These are phyloP conservation scores for Lepisosteus osseus DNA, from an alignment of 2,113 vertebrate species.

Conservation along the genomic window DNA sequence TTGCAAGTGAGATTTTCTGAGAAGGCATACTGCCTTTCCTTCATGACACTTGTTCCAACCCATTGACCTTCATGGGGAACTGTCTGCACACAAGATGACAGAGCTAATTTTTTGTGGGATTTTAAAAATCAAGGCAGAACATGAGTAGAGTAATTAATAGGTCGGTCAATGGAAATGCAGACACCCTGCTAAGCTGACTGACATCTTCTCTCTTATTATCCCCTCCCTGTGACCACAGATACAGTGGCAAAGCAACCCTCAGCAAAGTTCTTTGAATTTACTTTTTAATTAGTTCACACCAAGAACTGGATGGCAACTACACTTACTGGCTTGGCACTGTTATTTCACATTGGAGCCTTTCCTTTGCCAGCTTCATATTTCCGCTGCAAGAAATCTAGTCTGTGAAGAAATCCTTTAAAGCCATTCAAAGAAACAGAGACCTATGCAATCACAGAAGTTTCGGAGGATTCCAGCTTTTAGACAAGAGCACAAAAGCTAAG, in stretches of 20 bases:
- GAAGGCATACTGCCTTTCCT: constrained; percentile 11
- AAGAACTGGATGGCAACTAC: background rate
- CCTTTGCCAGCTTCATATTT: too few species aligned
- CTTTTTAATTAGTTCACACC: background rate
- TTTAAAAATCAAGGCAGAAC: background rate
- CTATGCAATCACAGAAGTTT: too few species aligned
- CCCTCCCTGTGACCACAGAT: background rate
- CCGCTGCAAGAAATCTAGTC: too few species aligned
- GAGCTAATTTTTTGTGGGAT: background rate
- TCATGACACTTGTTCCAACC: constrained; percentile 1
- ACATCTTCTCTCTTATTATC: background rate
- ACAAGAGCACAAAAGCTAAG: too few species aligned
- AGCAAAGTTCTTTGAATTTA: background rate
- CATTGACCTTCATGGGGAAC: constrained; percentile 18
- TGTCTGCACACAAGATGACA: constrained; percentile 23
- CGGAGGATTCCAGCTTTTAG: too few species aligned
- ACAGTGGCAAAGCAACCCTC: background rate
- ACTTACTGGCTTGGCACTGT: too few species aligned
- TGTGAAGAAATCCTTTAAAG: too few species aligned
- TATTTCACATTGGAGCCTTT: too few species aligned
- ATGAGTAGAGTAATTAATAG: background rate
- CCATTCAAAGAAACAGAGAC: too few species aligned
- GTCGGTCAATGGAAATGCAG: background rate
- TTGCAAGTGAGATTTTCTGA: constrained; percentile 18
- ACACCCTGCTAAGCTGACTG: background rate